Evolutionary conservation across 2,888 invertebrate genomes (phyloP).

Genomic region (Pomacea canaliculata): DNA sequence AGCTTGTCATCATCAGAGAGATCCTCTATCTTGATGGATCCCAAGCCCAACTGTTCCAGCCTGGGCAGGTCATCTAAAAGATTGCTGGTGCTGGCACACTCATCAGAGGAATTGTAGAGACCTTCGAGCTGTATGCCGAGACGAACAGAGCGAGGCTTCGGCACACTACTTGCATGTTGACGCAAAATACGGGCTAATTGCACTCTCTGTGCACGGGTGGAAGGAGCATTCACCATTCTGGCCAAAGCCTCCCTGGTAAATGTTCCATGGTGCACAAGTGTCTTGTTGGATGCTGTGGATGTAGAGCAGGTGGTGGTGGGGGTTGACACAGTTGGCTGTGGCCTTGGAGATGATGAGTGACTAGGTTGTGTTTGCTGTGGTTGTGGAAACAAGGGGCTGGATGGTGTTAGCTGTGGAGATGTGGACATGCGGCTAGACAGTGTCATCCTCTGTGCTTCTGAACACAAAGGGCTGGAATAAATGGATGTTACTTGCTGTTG

Average conservation of each 20-base stretch:
- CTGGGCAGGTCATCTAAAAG: constrained; percentile 22
- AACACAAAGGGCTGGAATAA: not conserved
- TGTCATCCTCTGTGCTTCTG: not conserved
- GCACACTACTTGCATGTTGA: constrained; percentile 44
- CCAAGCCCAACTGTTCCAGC: constrained; percentile 28
- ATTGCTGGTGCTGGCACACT: constrained; percentile 31
- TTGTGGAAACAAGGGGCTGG: no score
- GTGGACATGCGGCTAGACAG: no score
- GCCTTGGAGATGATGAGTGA: no score
- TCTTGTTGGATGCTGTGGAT: constrained; percentile 4
- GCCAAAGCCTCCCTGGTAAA: constrained; percentile 40
- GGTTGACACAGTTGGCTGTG: not conserved
- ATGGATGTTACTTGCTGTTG: no score
- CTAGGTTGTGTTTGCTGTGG: no score
- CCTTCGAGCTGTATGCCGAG: constrained; percentile 49
- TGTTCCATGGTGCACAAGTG: constrained; percentile 3
- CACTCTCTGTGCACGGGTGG: constrained; percentile 52
- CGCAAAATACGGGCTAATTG: constrained; percentile 53
- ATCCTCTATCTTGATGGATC: constrained; percentile 44
- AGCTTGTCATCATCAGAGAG: constrained; percentile 49
- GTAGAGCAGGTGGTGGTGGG: not conserved
- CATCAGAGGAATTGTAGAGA: constrained; percentile 33
- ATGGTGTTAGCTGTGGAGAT: no score
- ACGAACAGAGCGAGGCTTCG: constrained; percentile 44
- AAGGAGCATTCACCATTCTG: constrained; percentile 61